Evolutionary conservation across 2,113 vertebrate species (phyloP).

Genomic region (Megaleporinus macrocephalus): DNA sequence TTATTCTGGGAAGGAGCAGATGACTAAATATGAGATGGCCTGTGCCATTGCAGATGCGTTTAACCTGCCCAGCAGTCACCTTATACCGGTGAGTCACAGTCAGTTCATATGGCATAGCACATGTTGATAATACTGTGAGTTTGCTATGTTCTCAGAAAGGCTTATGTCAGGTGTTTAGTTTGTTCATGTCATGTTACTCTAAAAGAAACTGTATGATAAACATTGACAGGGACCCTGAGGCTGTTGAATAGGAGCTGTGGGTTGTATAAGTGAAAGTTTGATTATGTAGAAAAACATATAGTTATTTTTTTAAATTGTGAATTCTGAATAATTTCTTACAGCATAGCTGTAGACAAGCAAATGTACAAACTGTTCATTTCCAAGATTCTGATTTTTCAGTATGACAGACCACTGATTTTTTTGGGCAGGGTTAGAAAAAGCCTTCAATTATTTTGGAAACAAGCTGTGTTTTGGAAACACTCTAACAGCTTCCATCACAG

Average conservation of each 20-base stretch:
- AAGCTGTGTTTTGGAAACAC: constrained; percentile 6
- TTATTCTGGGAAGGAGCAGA: constrained; percentile 93
- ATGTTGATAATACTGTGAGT: neutral
- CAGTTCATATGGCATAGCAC: neutral
- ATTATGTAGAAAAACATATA: too few relatives aligned
- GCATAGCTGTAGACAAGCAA: too few relatives aligned
- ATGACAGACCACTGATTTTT: neutral
- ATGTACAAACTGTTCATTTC: neutral
- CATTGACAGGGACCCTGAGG: neutral
- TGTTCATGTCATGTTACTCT: neutral
- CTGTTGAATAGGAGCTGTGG: neutral
- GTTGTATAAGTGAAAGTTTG: too few relatives aligned
- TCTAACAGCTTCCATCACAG: neutral
- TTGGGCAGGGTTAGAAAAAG: neutral
- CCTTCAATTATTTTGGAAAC: constrained; percentile 18
- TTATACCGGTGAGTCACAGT: constrained; percentile 85
- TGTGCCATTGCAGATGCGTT: constrained; percentile 93
- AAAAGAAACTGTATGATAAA: neutral
- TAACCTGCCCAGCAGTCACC: constrained; percentile 89
- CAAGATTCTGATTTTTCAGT: neutral
- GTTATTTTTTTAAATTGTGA: too few relatives aligned
- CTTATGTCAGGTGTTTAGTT: neutral
- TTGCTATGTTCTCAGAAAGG: neutral
- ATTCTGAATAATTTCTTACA: too few relatives aligned
- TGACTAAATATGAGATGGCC: constrained; percentile 97